A percentile compares a stretch with the other conserved stretches of the same genome.
Evolutionary conservation across 1,140 invertebrate species (phyloP).

Genomic region (Drosophila sechellia): DNA sequence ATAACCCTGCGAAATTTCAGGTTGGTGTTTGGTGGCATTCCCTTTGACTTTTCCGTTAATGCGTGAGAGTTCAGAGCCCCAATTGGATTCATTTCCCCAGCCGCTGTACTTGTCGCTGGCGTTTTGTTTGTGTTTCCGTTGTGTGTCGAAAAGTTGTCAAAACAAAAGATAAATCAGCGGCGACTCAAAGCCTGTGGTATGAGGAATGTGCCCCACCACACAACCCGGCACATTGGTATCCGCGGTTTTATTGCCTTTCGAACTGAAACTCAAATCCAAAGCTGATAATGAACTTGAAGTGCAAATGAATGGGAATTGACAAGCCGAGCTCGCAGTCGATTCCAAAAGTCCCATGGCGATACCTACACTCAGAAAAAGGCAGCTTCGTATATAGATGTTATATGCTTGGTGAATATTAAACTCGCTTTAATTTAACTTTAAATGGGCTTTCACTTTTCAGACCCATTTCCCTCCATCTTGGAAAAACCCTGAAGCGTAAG

Average conservation of each 20-base stretch:
- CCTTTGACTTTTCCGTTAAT: constrained; percentile 55
- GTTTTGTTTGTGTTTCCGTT: constrained; percentile 48
- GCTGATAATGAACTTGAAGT: constrained; percentile 66
- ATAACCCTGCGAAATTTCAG: constrained; percentile 22
- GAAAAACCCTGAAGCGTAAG: constrained; percentile 6
- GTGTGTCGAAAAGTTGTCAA: constrained; percentile 73
- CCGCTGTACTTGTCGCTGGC: constrained; percentile 38
- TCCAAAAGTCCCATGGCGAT: background rate
- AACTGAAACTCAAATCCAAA: constrained; percentile 27
- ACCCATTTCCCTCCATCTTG: background rate
- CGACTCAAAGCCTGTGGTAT: constrained; percentile 40
- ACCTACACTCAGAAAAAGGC: background rate
- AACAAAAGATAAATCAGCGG: constrained; percentile 80
- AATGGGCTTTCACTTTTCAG: no score
- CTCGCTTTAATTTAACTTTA: background rate
- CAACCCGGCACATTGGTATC: constrained; percentile 6
- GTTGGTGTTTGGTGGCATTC: constrained; percentile 28
- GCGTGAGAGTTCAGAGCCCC: constrained; percentile 71
- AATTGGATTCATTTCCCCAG: constrained; percentile 59
- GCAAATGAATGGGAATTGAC: constrained; percentile 40
- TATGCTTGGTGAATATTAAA: background rate
- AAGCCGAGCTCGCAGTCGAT: constrained; percentile 1
- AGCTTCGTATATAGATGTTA: background rate
- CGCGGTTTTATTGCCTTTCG: constrained; percentile 38
- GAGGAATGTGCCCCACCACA: background rate